phyloP scores from a whole-genome alignment of 2,113 vertebrate species.

The Mystacornis crossleyi region DNA sequence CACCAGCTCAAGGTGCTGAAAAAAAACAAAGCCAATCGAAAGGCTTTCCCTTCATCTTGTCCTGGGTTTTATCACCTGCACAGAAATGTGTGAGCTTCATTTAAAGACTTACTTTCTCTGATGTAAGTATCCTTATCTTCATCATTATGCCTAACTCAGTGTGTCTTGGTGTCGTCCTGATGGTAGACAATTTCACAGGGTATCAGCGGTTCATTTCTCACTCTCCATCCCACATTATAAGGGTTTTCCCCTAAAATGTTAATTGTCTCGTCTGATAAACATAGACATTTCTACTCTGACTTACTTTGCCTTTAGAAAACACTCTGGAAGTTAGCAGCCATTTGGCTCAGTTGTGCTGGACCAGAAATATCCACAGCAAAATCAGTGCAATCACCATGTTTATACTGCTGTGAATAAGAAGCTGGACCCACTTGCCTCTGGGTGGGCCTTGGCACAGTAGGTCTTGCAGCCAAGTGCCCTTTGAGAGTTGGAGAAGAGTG shows the following conservation, averaged over 20 bases:
- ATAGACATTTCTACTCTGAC: not conserved
- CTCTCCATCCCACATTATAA: not conserved
- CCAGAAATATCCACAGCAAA: not conserved
- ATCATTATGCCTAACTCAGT: not conserved
- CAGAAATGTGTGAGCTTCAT: not conserved
- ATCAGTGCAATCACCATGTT: not conserved
- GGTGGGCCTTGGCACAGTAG: not conserved
- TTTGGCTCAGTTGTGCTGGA: not conserved
- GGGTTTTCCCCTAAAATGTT: not conserved
- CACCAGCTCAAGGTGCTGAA: too few relatives aligned
- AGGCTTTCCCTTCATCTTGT: not conserved
- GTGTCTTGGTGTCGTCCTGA: rapidly evolving
- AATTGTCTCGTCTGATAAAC: not conserved
- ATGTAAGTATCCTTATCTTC: not conserved
- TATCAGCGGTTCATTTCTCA: not conserved
- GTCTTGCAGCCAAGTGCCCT: not conserved
- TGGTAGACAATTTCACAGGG: not conserved
- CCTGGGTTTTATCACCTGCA: not conserved
- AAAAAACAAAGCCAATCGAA: not conserved
- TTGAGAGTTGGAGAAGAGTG: not conserved
- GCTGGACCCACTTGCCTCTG: rapidly evolving
- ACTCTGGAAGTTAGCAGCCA: not conserved
- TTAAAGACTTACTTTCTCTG: not conserved
- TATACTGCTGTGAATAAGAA: not conserved
- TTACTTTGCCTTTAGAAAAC: not conserved